Conservation (phyloP, 2,888 invertebrate genomes). For the Plebejus anna region DNA sequence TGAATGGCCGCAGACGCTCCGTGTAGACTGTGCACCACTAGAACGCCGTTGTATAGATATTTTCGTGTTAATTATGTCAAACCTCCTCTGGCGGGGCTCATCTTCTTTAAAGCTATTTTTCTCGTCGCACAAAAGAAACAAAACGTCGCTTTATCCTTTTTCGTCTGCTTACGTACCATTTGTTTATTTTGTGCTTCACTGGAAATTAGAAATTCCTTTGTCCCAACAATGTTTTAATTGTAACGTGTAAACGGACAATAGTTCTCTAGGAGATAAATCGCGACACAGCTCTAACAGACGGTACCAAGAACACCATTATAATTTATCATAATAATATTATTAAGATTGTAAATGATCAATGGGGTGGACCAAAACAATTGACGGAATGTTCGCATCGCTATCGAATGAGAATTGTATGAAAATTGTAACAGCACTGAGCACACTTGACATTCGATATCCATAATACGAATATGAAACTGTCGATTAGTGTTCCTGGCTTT, state of each 20-base stretch:
- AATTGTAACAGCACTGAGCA: too few species aligned
- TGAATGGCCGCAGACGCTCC: background rate
- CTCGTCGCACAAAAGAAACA: constrained; percentile 46
- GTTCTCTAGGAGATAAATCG: constrained; percentile 39
- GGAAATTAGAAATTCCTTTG: constrained; percentile 73
- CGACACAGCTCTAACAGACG: constrained; percentile 34
- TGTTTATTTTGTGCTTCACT: constrained; percentile 65
- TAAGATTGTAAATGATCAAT: background rate
- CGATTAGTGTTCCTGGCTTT: too few species aligned
- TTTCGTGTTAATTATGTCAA: constrained; percentile 29
- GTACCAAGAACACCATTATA: background rate
- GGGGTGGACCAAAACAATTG: background rate
- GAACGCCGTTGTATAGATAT: constrained; percentile 22
- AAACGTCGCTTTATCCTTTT: constrained; percentile 61
- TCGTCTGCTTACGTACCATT: constrained; percentile 61
- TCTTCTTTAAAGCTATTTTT: constrained; percentile 38
- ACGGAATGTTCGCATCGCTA: too few species aligned
- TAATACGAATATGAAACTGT: too few species aligned
- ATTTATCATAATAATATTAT: background rate
- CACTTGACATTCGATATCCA: too few species aligned
- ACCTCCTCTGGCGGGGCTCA: constrained; percentile 27
- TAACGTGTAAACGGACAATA: constrained; percentile 61
- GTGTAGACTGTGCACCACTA: background rate
- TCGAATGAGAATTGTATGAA: too few species aligned
- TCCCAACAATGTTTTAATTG: constrained; percentile 64